Evolutionary conservation across 2,888 invertebrate genomes (phyloP), one percentile per base, ranked within the genome.

Genomic region (Agrilus biguttatus): DNA sequence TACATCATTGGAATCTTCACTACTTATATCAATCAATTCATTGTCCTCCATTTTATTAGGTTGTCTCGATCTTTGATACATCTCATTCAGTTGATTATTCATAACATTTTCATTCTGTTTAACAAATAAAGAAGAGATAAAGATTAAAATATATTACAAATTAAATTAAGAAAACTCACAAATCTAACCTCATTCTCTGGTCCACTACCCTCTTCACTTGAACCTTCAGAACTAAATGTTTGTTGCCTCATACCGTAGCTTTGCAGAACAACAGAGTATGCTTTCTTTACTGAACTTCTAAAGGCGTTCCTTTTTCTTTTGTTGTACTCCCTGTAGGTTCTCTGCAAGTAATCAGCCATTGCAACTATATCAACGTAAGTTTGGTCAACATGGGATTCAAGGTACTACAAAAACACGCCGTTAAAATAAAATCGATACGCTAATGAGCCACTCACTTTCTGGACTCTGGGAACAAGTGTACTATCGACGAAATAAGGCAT

Each of bases 241-340:
- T 55, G 52, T 23, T 56, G 55, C 33, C 42, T 71, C 28, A 79
- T 62, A 4, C 79, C 79, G 59, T 81, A 80, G 54, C 75, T 78
- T 50, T 77, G 74, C 52, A 81, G 71, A 34, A 86, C 78, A 46
- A 80, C 76, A 53, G 80, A 77, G 60, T 85, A 85, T 1, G 85
- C 85, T 66, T 72, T 75, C 58, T 81, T 80, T n/a, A 89, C 87
- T 60, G 81, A 69, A 44, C 75, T 73, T 58, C 80, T 75, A 62
- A 92, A 89, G n/a, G 83, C 82, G 44, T 72, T 76, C 47, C 81
- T 75, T 67, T 89, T 89, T 57, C 84, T 80, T 56, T 80, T 79
- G 45, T 75, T 74, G 68, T 91, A 92, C 57, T 91, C 90, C 43
- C 79, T 71, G 57, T 77, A 79, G 53, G 76, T 77, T 55, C 73